Percentiles rank a stretch among this genome's conserved stretches.
Evolutionary conservation across 2,113 vertebrate species (phyloP).

Genomic region (Anoplopoma fimbria): DNA sequence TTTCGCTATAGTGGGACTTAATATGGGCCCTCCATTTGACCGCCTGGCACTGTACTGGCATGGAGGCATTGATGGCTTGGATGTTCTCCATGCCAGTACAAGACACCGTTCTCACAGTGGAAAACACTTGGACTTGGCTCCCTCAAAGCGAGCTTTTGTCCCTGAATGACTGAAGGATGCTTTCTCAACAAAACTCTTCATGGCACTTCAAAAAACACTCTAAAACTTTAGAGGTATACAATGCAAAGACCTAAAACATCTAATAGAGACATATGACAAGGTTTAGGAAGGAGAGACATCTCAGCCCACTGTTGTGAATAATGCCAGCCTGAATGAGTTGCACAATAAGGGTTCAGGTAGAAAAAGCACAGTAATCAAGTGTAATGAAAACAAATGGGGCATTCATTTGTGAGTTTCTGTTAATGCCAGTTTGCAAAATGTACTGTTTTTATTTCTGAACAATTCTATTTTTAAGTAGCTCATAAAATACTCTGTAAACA

Average conservation of each 20-base stretch:
- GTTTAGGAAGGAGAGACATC: conserved; percentile 55
- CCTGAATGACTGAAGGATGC: conserved; percentile 85
- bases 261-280: conserved; percentile 57
- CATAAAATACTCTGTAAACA: conserved; percentile 80
- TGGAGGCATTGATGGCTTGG: conserved; percentile 85
- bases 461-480: conserved; percentile 67
- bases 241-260: conserved; percentile 70
- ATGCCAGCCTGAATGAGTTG: conserved; percentile 52
- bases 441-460: conserved; percentile 57
- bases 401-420: conserved; percentile 56
- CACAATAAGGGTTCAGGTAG: conserved; percentile 54
- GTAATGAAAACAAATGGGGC: conserved; percentile 55
- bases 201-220: conserved; percentile 80
- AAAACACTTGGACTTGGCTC: conserved; percentile 53
- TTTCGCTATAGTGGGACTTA: conserved; percentile 86
- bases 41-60: conserved; percentile 80
- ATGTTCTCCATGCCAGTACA: conserved; percentile 86
- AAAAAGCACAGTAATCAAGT: conserved; percentile 63
- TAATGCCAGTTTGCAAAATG: conserved; percentile 63
- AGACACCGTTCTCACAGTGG: conserved; percentile 64
- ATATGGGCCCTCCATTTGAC: conserved; percentile 75
- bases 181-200: conserved; percentile 64
- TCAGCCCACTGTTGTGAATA: conserved; percentile 49
- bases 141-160: conserved; percentile 30
- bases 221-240: conserved; percentile 74